Percentiles rank a stretch among this genome's conserved stretches.
Evolutionary conservation across 2,797 vertebrate genomes (phyloP).

Genomic region (Gastrophryne carolinensis): DNA sequence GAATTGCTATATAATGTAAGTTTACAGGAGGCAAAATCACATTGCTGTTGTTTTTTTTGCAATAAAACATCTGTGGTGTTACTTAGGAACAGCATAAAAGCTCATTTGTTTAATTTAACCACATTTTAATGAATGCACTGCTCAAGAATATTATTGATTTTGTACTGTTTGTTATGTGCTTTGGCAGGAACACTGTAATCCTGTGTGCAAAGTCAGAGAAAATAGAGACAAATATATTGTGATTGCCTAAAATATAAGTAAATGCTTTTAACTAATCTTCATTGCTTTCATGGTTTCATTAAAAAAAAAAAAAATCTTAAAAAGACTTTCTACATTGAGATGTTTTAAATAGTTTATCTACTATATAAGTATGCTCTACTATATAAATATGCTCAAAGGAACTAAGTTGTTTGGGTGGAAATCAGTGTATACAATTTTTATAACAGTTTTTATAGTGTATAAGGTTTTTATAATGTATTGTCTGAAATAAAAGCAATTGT

Average conservation of each 20-base stretch:
- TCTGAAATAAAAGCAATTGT: no score
- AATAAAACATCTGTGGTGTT: conserved; percentile 38
- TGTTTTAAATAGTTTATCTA: no score
- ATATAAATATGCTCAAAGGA: no score
- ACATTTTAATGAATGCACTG: conserved; percentile 13
- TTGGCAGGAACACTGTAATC: not conserved
- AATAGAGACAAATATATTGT: conserved; percentile 5
- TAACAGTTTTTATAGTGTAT: no score
- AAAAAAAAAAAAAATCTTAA: no score
- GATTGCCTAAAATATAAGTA: not conserved
- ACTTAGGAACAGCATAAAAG: conserved; percentile 26
- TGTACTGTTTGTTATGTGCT: not conserved
- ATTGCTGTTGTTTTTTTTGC: conserved; percentile 3
- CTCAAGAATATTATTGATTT: conserved; percentile 34
- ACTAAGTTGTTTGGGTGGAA: no score
- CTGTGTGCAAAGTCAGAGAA: not conserved
- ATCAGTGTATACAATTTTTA: no score
- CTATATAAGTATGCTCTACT: no score
- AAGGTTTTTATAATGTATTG: no score
- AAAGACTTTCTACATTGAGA: no score
- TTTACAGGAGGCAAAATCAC: not conserved
- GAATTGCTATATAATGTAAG: not conserved
- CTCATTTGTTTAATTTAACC: conserved; percentile 26
- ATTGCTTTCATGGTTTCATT: not conserved
- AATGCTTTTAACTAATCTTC: not conserved